phyloP scores from a whole-genome alignment of 2,113 vertebrate species.

The Etia nguti region DNA sequence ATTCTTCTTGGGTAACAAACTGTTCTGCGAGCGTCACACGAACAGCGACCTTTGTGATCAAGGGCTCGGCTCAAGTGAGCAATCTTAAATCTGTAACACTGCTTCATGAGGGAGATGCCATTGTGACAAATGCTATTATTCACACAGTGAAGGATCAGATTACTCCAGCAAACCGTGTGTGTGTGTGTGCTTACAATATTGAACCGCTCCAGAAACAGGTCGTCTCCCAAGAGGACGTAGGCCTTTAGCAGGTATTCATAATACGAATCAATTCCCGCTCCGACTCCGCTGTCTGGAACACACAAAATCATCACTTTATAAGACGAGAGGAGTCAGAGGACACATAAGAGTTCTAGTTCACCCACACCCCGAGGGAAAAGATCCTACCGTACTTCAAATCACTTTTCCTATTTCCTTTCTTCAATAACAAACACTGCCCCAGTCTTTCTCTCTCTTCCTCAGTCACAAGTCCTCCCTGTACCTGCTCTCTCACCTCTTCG shows the following conservation, averaged over 20 bases:
- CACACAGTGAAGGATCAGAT: not conserved
- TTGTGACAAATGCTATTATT: not conserved
- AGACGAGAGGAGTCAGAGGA: not conserved
- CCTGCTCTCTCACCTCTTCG: slow-evolving; percentile 63
- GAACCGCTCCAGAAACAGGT: slow-evolving; percentile 93
- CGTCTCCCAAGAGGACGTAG: slow-evolving; percentile 94
- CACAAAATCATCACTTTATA: not conserved
- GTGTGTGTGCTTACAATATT: slow-evolving; percentile 82
- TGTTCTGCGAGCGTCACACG: rapidly evolving
- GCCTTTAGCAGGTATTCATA: slow-evolving; percentile 98
- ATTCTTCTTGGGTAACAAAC: not conserved
- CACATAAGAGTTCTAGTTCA: not conserved
- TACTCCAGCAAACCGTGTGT: not conserved
- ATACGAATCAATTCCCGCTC: slow-evolving; percentile 97
- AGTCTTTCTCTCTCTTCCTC: not conserved
- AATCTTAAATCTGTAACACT: not conserved
- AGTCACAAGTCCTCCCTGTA: no score
- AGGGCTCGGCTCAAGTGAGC: not conserved
- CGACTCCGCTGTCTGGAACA: slow-evolving; percentile 89
- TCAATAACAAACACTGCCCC: not conserved
- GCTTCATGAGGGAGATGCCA: not conserved
- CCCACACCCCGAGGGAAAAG: not conserved
- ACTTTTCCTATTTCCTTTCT: not conserved
- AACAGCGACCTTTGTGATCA: not conserved
- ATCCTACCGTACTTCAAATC: not conserved